phyloP scores from a whole-genome alignment of 1,140 invertebrate species.

The Zaprionus lachaisei region DNA sequence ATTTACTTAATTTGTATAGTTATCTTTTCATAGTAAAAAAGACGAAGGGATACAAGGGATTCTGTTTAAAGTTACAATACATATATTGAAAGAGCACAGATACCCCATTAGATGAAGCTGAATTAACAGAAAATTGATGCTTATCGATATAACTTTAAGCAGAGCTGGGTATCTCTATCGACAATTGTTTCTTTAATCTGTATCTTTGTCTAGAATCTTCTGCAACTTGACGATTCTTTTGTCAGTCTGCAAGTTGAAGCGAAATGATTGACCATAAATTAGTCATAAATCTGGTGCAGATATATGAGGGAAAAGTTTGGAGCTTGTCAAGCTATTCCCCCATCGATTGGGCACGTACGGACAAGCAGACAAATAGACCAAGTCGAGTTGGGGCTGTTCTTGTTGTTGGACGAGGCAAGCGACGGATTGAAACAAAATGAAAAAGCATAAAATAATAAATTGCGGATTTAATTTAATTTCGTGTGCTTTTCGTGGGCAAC shows the following conservation, averaged over 20 bases:
- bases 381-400: neutral
- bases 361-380: neutral
- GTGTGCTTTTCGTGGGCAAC: slow-evolving; percentile 5
- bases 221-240: too few relatives aligned
- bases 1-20: neutral
- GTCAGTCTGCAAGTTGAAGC: neutral
- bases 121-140: too few relatives aligned
- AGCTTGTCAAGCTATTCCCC: neutral
- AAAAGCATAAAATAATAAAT: slow-evolving; percentile 76
- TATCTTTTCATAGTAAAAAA: too few relatives aligned
- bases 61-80: too few relatives aligned
- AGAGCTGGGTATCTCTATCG: too few relatives aligned
- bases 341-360: neutral
- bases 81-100: too few relatives aligned
- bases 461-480: slow-evolving; percentile 79
- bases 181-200: too few relatives aligned
- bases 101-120: too few relatives aligned
- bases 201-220: too few relatives aligned
- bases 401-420: slow-evolving; percentile 4
- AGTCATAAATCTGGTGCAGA: slow-evolving; percentile 2
- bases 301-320: neutral
- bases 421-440: slow-evolving; percentile 51
- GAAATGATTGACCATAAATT: neutral
- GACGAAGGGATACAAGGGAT: too few relatives aligned
- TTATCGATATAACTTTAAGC: too few relatives aligned